Base-by-base conservation (phyloP, 2,888 invertebrate genomes). In the Dryococelus australis region DNA sequence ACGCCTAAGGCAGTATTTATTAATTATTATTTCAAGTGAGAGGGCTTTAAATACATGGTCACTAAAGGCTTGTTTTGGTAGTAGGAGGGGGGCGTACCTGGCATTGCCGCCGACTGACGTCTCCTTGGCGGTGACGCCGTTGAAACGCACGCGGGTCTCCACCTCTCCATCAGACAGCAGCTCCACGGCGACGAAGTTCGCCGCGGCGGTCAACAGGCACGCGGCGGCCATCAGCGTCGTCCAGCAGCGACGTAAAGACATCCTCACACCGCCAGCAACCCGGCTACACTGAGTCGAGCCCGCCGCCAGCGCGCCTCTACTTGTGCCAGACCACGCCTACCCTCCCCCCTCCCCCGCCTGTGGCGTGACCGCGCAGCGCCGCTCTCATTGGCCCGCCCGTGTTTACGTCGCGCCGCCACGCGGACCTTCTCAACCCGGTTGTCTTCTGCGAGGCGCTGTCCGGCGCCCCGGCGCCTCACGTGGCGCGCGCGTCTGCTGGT, bases 141-240 rank as follows among this genome's bases (percentile, higher is more conserved):
- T 94, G 90, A 92, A 95, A 91, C 94, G 94, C 87, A 96, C 93
- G 87, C 95, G 92, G 24, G 94, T 94, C 91, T 96, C 96, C 89
- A 94, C 92, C 91, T 96, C 96, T 5, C 96, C 96, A 91, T 97
- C 96, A 87, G 94, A 91, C 88, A 96, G 92, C 86, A 93, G 93
- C 90, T 96, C 96, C 28, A 94, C 94, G 91, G 95, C 93, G 89
- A 96, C 92, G 92, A 96, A 96, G 91, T 96, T 94, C 4, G 35
- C 35, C 35, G 35, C 35, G 83, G 43, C 83, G 35, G 35, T 28
- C 20, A 20, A 8, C 27, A 27, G 35, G 83, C 35, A 79, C 20
- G 35, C 26, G 16, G 24, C n/a, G 43, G 9, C 47, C 47, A 27
- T 24, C 12, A 43, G 27, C 51, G 51, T 27, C 43, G 4, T 43